Base-by-base conservation (phyloP, 2,113 vertebrate genomes). In the Myotis yumanensis region DNA sequence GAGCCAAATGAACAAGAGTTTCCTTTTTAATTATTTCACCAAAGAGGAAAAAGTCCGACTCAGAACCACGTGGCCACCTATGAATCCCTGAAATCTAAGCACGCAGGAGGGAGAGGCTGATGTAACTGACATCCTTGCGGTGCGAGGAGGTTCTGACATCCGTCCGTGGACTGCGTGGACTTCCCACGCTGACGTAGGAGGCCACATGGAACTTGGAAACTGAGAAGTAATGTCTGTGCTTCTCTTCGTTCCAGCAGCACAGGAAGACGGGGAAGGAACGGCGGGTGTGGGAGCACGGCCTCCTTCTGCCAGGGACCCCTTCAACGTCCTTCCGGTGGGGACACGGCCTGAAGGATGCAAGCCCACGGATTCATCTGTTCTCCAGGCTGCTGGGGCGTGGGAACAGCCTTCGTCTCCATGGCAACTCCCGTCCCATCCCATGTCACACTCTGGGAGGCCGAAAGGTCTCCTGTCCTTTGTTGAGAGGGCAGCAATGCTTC, bases 401-500 rank as follows among this genome's bases (percentile, higher is more conserved):
- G 85, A 37, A 51, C 7, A 40, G 57, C 12, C 37, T n/a, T 76
- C 10, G 32, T 64, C 32, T 30, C 15, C 18, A 18, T 0, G 11
- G 25, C 0, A 1, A 68, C 28, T 62, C n/a, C 52, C 68, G 14
- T 15, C 7, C 14, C 54, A 43, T 35, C 28, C 66, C 46, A 10
- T 18, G 4, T 7, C 1, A n/a, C 28, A n/a, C 77, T 30, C n/a
- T 30, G 30, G 28, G 40, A 68, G 69, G 28, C 22, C 12, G 43
- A 62, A 37, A n/a, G 14, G 17, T 14, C 30, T 9, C 28, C 23
- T 17, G 11, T 16, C 35, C 86, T 84, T 62, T 48, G n/a, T 73
- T 48, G 54, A 88, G 28, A 88, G n/a, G 62, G 57, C 54, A 90
- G 54, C 86, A 66, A 43, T 48, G 32, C 43, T 40, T 93, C 62